Conservation (phyloP, 2,888 invertebrate genomes). For the Escarpia spicata region DNA sequence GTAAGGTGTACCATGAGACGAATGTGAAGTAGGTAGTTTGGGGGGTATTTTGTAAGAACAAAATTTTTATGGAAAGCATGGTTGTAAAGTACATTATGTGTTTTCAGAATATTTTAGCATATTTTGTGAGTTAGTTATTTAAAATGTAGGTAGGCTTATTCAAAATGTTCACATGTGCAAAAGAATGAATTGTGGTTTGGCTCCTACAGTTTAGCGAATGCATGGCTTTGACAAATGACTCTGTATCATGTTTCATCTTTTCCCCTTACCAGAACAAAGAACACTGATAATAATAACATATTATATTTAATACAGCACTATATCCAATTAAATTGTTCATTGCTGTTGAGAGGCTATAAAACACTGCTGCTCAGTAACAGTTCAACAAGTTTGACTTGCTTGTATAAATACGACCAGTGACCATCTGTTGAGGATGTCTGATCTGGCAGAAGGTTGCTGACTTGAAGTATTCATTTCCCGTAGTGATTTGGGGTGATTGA, state of each 20-base stretch:
- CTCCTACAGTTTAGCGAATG: background rate
- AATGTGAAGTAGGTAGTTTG: background rate
- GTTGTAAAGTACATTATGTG: background rate
- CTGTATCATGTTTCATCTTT: background rate
- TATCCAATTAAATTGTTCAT: no score
- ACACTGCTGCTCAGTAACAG: background rate
- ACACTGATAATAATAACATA: background rate
- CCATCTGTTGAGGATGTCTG: background rate
- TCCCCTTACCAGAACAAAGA: background rate
- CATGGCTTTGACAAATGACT: background rate
- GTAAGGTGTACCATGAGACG: background rate
- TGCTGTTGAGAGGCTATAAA: no score
- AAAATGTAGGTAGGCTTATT: background rate
- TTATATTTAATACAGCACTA: no score
- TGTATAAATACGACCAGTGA: background rate
- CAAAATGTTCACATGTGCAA: background rate
- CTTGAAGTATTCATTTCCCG: background rate
- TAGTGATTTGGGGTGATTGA: background rate
- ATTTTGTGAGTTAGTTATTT: background rate
- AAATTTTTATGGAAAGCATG: background rate
- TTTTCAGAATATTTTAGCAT: background rate
- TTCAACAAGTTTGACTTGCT: background rate
- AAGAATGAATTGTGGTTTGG: background rate
- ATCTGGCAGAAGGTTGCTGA: background rate
- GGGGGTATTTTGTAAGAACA: background rate